Evolutionary conservation across 2,113 vertebrate genomes (phyloP).

Genomic region (Felis chaus): DNA sequence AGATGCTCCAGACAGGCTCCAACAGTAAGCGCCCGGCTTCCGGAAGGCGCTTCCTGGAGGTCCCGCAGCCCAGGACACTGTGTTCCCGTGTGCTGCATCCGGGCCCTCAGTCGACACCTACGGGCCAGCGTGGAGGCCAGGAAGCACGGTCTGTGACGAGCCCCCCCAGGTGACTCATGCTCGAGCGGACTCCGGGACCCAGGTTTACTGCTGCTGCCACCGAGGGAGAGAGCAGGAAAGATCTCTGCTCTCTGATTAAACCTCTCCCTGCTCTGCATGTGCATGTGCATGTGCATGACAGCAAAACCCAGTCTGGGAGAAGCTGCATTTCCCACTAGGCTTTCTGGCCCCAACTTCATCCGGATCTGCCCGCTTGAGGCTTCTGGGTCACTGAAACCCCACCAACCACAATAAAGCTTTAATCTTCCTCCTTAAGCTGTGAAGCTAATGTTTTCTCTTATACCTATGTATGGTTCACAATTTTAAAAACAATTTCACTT

Average conservation of each 20-base stretch:
- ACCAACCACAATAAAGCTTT: not conserved
- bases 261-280: accelerated
- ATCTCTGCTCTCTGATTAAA: not conserved
- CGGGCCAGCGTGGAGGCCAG: accelerated
- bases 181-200: not conserved
- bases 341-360: not conserved
- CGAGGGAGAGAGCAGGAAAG: not conserved
- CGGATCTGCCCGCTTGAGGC: not conserved
- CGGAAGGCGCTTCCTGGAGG: accelerated
- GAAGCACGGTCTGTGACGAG: not conserved
- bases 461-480: not conserved
- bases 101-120: not conserved
- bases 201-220: not conserved
- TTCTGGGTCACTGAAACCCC: not conserved
- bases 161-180: not conserved
- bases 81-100: not conserved
- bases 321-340: not conserved
- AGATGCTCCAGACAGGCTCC: not conserved
- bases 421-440: not conserved
- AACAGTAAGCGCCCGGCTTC: accelerated
- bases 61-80: accelerated
- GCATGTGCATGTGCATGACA: accelerated
- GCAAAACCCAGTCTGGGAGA: not conserved
- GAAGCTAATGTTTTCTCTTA: not conserved
- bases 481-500: not conserved